These are phyloP conservation scores for Campylomormyrus tamandua DNA, from an alignment of 2,113 vertebrate genomes.

Conservation along the genomic window DNA sequence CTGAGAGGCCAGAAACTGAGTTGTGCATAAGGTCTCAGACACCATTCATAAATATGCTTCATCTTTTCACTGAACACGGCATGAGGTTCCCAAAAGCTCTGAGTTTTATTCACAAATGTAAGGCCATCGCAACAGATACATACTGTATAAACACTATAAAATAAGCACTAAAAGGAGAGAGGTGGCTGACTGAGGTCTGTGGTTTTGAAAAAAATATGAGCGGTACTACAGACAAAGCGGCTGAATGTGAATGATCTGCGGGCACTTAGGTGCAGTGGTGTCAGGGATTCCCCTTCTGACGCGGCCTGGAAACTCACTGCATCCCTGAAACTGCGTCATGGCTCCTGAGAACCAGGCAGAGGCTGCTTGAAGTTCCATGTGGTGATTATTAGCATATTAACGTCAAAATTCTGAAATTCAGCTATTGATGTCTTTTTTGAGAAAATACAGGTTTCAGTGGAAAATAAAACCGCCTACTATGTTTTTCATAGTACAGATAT, in stretches of 20 bases:
- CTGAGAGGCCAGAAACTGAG: not conserved
- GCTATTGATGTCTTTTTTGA: not conserved
- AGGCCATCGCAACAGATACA: not conserved
- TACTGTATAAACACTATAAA: not conserved
- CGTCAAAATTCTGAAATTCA: not conserved
- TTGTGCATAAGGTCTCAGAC: not conserved
- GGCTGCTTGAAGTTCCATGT: not conserved
- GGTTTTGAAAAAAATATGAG: slow-evolving; percentile 1
- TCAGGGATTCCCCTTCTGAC: slow-evolving; percentile 18
- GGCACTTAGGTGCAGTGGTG: not conserved
- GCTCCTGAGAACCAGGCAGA: not conserved
- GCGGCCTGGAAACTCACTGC: slow-evolving; percentile 16
- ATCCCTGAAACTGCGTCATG: slow-evolving; percentile 28
- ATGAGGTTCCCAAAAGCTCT: not conserved
- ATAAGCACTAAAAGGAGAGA: not conserved
- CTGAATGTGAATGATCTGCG: not conserved
- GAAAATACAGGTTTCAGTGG: not conserved
- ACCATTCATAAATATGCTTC: not conserved
- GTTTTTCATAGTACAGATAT: not conserved
- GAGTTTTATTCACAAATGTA: not conserved
- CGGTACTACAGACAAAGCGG: not conserved
- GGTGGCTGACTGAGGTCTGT: not conserved
- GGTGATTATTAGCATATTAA: slow-evolving; percentile 3
- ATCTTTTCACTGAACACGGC: not conserved
- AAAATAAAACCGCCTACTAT: not conserved